These are phyloP conservation scores for Xiphophorus birchmanni DNA, from an alignment of 2,797 vertebrate genomes.

Conservation along the genomic window DNA sequence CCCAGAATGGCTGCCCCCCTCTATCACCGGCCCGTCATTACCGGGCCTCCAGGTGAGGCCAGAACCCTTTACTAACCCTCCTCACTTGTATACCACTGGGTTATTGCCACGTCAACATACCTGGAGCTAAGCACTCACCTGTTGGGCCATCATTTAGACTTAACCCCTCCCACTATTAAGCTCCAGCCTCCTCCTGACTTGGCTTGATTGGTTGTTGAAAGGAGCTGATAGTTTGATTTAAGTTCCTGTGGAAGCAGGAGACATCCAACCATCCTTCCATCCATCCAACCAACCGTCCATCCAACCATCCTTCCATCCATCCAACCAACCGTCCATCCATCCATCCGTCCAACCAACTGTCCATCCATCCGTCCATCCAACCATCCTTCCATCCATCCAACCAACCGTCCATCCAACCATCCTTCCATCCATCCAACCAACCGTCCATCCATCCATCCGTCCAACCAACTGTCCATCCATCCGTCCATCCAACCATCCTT, in stretches of 20 bases:
- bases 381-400: no score
- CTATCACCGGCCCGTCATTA: constrained; percentile 97
- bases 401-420: no score
- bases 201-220: background rate
- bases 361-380: no score
- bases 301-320: no score
- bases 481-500: no score
- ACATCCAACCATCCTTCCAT: background rate
- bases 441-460: no score
- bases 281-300: no score
- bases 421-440: no score
- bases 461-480: no score
- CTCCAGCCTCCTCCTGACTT: background rate
- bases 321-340: no score
- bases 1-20: constrained; percentile 95
- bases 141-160: background rate
- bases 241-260: background rate
- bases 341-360: no score
- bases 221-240: background rate
- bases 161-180: background rate
- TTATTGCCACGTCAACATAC: background rate
- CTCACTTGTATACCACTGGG: background rate
- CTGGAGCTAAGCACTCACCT: background rate
- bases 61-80: background rate
- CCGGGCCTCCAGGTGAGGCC: constrained; percentile 96